Evolutionary conservation across 2,888 invertebrate genomes (phyloP).

Genomic region (Odontocerum albicorne): DNA sequence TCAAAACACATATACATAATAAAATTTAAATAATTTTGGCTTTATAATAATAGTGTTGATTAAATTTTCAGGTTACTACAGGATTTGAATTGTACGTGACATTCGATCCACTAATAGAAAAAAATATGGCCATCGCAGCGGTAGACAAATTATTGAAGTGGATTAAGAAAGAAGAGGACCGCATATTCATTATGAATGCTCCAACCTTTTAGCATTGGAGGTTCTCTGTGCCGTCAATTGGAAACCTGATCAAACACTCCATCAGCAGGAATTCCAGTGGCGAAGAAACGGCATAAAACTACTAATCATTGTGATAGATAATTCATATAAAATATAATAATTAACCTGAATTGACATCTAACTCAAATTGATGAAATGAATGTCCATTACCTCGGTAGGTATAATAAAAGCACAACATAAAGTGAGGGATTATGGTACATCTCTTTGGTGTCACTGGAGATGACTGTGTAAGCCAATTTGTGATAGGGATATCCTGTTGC

Average conservation of each 20-base stretch:
- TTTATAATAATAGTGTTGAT: no score
- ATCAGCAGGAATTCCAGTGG: constrained; percentile 38
- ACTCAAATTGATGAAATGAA: no score
- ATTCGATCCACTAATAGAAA: constrained; percentile 89
- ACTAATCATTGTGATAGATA: not conserved
- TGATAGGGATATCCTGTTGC: no score
- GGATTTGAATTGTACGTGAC: constrained; percentile 93
- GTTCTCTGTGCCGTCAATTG: constrained; percentile 42
- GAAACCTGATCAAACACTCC: constrained; percentile 43
- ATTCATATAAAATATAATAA: no score
- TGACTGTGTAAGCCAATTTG: no score
- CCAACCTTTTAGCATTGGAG: constrained; percentile 68
- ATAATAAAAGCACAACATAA: no score
- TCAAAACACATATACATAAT: no score
- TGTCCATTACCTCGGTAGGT: no score
- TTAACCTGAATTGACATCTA: no score
- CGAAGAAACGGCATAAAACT: constrained; percentile 36
- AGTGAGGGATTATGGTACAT: no score
- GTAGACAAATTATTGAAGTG: constrained; percentile 88
- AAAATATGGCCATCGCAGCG: constrained; percentile 79
- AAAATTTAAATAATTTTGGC: no score
- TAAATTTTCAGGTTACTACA: constrained; percentile 70
- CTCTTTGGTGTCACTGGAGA: no score
- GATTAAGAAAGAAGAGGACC: constrained; percentile 92
- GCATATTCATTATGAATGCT: constrained; percentile 85